Evolutionary conservation across 2,888 invertebrate species (phyloP).

Genomic region (Aleiodes testaceus): DNA sequence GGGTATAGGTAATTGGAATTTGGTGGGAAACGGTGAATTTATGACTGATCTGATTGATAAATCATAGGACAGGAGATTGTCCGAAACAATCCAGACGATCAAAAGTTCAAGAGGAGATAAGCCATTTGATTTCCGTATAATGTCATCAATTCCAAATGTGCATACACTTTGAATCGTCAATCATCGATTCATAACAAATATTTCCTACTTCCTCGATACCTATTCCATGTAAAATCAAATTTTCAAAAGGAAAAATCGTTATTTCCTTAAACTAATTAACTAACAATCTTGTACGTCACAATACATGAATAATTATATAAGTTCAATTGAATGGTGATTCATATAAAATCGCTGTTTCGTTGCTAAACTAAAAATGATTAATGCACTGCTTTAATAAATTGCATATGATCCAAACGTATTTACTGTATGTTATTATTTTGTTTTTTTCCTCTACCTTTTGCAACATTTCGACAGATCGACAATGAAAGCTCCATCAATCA

Average conservation of each 20-base stretch:
- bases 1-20: not conserved
- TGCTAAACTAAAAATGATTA: slow-evolving; percentile 1
- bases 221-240: not conserved
- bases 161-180: not conserved
- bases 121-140: slow-evolving; percentile 21
- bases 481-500: slow-evolving; percentile 12
- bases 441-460: not conserved
- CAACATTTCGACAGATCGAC: not conserved
- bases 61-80: slow-evolving; percentile 13
- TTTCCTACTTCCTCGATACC: slow-evolving; percentile 11
- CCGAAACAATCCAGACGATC: slow-evolving; percentile 17
- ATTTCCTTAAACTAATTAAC: too few species aligned
- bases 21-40: slow-evolving; percentile 6
- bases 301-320: too few species aligned
- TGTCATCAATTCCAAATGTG: slow-evolving; percentile 8
- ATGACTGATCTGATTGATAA: slow-evolving; percentile 25
- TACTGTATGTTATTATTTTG: too few species aligned
- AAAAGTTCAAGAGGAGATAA: slow-evolving; percentile 25
- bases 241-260: too few species aligned
- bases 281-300: too few species aligned
- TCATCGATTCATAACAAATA: slow-evolving; percentile 16
- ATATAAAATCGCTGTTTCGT: not conserved
- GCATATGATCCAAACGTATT: not conserved
- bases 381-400: not conserved
- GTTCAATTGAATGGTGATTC: not conserved